Conservation (phyloP, 2,797 vertebrate genomes). For the Bradypus variegatus region DNA sequence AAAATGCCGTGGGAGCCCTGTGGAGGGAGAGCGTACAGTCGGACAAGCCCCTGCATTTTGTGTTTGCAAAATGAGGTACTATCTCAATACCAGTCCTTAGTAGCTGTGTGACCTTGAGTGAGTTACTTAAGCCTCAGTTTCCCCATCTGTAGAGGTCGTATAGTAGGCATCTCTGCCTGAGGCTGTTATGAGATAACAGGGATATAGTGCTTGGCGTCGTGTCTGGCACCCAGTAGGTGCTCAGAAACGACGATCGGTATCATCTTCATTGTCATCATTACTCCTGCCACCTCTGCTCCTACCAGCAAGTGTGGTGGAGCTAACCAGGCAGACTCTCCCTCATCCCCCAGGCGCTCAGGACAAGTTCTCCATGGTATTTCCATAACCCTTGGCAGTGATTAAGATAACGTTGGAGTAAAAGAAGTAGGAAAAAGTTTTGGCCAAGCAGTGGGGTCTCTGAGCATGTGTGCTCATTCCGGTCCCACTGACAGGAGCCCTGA, state of each 20-base stretch:
- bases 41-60: rapidly evolving
- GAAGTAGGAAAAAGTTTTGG: not conserved
- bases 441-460: not conserved
- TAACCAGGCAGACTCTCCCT: not conserved
- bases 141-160: not conserved
- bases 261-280: too few relatives aligned
- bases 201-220: rapidly evolving
- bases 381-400: not conserved
- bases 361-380: not conserved
- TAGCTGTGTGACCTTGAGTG: not conserved
- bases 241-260: not conserved
- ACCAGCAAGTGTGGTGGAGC: not conserved
- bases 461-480: too few relatives aligned
- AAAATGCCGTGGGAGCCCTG: not conserved
- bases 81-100: too few relatives aligned
- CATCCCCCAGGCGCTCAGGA: not conserved
- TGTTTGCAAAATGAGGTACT: not conserved
- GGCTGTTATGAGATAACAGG: not conserved
- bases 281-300: not conserved
- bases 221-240: not conserved
- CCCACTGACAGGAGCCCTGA: rapidly evolving
- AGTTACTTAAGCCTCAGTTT: not conserved
- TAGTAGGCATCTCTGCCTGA: not conserved
- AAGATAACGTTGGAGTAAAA: not conserved
- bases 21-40: not conserved